These are phyloP conservation scores for Amphimedon queenslandica DNA, from an alignment of 37 sponge, comb jelly and placozoan species.

Conservation along the genomic window DNA sequence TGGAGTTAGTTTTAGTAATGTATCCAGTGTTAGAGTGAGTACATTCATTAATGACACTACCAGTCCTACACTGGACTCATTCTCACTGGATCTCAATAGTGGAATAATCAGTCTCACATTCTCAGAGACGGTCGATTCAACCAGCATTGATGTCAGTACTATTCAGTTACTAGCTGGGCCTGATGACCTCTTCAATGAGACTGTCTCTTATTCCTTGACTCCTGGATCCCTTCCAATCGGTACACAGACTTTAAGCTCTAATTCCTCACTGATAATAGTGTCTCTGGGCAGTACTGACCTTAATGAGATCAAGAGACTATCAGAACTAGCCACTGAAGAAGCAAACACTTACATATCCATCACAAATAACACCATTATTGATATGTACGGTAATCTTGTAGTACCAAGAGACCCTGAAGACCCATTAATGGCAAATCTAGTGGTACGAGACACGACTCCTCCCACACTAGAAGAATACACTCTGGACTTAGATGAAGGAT, in stretches of 20 bases:
- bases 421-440: conserved; percentile 23
- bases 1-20: conserved; percentile 19
- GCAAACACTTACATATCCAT: conserved; percentile 70
- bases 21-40: conserved; percentile 30
- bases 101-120: conserved; percentile 62
- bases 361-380: conserved; percentile 43
- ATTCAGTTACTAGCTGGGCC: conserved; percentile 45
- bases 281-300: conserved; percentile 57
- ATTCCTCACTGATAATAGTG: conserved; percentile 48
- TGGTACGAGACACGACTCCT: conserved; percentile 47
- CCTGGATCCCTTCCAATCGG: conserved; percentile 24
- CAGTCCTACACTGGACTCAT: conserved; percentile 51
- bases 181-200: conserved; percentile 14
- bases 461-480: conserved; percentile 60
- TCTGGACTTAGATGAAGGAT: conserved; percentile 70
- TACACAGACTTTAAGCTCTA: conserved; percentile 28
- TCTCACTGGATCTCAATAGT: conserved; percentile 57
- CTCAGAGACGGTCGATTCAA: conserved; percentile 85
- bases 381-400: conserved; percentile 64
- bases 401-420: conserved; percentile 1
- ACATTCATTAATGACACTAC: conserved; percentile 59
- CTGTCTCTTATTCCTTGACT: conserved; percentile 19
- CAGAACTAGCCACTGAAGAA: conserved; percentile 31
- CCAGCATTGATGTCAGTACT: conserved; percentile 41
- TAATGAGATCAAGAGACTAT: conserved; percentile 76